Evolutionary conservation across 2,888 invertebrate genomes (phyloP).

Genomic region (Conomelus anceps): DNA sequence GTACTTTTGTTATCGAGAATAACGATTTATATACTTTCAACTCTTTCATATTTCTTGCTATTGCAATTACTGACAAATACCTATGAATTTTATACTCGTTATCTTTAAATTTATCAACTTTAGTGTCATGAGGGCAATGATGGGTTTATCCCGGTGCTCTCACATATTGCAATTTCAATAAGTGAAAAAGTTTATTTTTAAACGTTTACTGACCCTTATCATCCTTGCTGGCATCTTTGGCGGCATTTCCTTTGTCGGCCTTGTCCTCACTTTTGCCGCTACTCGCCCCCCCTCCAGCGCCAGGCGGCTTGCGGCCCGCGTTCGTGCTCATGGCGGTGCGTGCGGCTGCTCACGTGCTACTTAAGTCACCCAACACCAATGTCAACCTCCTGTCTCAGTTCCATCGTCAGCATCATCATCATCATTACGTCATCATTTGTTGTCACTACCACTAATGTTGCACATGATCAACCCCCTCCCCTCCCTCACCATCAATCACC

Average conservation of each 20-base stretch:
- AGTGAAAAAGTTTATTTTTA: background rate
- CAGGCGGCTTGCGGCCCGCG: slow-evolving; percentile 30
- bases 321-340: slow-evolving; percentile 30
- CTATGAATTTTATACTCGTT: too few relatives aligned
- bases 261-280: slow-evolving; percentile 27
- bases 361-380: background rate
- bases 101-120: too few relatives aligned
- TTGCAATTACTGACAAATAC: too few relatives aligned
- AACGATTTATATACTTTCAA: too few relatives aligned
- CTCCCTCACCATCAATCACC: too few relatives aligned
- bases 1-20: too few relatives aligned
- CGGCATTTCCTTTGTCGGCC: slow-evolving; percentile 28
- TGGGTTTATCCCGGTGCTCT: too few relatives aligned
- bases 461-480: too few relatives aligned
- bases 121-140: too few relatives aligned
- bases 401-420: background rate
- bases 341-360: background rate
- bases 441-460: too few relatives aligned
- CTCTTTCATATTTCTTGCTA: too few relatives aligned
- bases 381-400: slow-evolving; percentile 1
- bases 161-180: too few relatives aligned
- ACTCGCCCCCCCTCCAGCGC: background rate
- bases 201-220: slow-evolving; percentile 20
- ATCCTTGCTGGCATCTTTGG: slow-evolving; percentile 25
- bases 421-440: background rate